Conservation (phyloP, 2,888 invertebrate species). For the Drosophila sordidula region DNA sequence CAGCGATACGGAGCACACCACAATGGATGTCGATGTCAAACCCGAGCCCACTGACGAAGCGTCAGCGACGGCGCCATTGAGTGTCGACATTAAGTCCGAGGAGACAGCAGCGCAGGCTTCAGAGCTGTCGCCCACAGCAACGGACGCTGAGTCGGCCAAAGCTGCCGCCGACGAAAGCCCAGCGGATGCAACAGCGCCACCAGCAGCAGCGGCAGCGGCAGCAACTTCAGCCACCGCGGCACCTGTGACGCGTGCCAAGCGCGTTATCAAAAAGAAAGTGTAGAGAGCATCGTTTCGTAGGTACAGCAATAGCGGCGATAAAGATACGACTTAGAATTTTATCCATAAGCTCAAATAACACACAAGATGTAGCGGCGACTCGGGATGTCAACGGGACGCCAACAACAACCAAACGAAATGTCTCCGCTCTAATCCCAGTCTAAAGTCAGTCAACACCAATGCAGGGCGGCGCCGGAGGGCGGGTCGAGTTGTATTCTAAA, state of each 20-base stretch:
- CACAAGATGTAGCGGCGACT: constrained; percentile 2
- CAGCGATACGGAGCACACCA: constrained; percentile 60
- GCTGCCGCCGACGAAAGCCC: background rate
- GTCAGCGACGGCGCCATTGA: background rate
- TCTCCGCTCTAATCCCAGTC: constrained; percentile 1
- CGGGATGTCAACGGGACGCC: constrained; percentile 3
- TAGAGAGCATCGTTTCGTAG: constrained; percentile 28
- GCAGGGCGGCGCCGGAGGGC: constrained; percentile 1
- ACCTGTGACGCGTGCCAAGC: constrained; percentile 48
- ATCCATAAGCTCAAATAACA: constrained; percentile 60
- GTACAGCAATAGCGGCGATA: constrained; percentile 14
- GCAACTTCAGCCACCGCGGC: constrained; percentile 11
- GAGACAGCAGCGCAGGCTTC: background rate
- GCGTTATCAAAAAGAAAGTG: constrained; percentile 66
- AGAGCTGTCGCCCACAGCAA: background rate
- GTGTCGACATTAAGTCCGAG: background rate
- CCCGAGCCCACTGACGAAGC: constrained; percentile 23
- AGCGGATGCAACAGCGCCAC: background rate
- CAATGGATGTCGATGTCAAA: constrained; percentile 60
- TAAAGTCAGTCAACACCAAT: constrained; percentile 2
- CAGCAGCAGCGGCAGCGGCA: constrained; percentile 6
- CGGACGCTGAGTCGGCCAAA: background rate
- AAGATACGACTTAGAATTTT: constrained; percentile 60
- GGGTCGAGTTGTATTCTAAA: constrained; percentile 33
- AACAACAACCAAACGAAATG: constrained; percentile 4